These are phyloP conservation scores for Carettochelys insculpta DNA, from an alignment of 2,113 vertebrate species.

Conservation along the genomic window DNA sequence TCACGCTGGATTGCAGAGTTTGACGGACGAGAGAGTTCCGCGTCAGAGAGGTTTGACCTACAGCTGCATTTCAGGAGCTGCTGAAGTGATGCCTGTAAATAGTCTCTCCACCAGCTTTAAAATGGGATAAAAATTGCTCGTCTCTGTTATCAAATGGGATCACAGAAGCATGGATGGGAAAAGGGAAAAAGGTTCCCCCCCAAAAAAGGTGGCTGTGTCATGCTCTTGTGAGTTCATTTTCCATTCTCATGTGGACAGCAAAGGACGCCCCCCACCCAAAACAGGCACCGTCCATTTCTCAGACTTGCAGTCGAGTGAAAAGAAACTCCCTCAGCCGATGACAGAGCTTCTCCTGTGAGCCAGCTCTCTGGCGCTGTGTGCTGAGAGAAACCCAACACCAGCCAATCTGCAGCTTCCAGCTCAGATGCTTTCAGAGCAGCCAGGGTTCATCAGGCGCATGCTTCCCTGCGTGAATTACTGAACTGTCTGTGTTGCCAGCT, in stretches of 20 bases:
- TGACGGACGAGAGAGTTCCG: too few species aligned
- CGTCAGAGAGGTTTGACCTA: too few species aligned
- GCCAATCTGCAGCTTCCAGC: slow-evolving; percentile 56
- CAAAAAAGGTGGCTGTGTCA: too few species aligned
- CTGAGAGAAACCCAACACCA: neutral
- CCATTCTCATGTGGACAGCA: neutral
- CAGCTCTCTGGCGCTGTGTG: neutral
- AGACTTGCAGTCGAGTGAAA: neutral
- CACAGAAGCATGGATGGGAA: neutral
- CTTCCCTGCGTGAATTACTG: neutral
- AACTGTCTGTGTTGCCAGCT: neutral
- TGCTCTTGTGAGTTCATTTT: neutral
- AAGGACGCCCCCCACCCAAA: slow-evolving; percentile 9
- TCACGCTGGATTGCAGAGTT: too few species aligned
- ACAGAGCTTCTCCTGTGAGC: neutral
- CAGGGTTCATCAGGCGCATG: rapidly evolving
- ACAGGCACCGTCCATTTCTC: neutral
- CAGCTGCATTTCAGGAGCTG: neutral
- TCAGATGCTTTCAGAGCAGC: neutral
- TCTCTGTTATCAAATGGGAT: neutral
- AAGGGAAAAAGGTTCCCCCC: neutral
- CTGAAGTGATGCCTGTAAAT: neutral
- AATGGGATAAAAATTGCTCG: neutral
- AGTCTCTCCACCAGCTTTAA: neutral
- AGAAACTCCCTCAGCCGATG: slow-evolving; percentile 15